A percentile compares a stretch with the other conserved stretches of the same genome.
Evolutionary conservation across 2,797 vertebrate species (phyloP).

Genomic region (Morelia viridis): DNA sequence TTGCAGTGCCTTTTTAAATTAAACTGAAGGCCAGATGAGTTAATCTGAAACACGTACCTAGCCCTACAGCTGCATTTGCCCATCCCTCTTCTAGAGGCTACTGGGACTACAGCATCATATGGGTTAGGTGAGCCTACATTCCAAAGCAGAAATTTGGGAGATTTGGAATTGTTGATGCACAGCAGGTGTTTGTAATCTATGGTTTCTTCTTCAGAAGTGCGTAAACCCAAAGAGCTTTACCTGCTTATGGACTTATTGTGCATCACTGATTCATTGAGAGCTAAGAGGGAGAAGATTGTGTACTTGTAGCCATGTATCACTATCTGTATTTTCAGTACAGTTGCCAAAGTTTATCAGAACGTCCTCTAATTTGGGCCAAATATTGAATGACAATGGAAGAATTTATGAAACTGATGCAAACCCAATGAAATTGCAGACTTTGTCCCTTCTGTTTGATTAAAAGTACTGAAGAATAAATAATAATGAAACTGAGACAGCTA

Average conservation of each 20-base stretch:
- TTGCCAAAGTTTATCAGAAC: not conserved
- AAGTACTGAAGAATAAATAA: not conserved
- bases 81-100: no score
- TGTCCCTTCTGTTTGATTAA: not conserved
- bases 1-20: no score
- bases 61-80: no score
- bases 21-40: not conserved
- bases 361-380: not conserved
- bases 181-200: not conserved
- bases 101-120: no score
- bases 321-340: not conserved
- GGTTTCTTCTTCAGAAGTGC: not conserved
- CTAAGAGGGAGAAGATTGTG: not conserved
- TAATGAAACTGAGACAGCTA: not conserved
- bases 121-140: not conserved
- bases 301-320: not conserved
- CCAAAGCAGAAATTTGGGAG: not conserved
- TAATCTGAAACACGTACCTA: no score
- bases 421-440: not conserved
- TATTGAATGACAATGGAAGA: slow-evolving; percentile 11
- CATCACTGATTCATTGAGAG: not conserved
- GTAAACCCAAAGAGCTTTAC: not conserved
- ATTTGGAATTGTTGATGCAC: not conserved
- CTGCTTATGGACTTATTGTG: not conserved
- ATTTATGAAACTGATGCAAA: not conserved